Conservation (phyloP, 2,113 vertebrate species). For the Pseudorasbora parva region DNA sequence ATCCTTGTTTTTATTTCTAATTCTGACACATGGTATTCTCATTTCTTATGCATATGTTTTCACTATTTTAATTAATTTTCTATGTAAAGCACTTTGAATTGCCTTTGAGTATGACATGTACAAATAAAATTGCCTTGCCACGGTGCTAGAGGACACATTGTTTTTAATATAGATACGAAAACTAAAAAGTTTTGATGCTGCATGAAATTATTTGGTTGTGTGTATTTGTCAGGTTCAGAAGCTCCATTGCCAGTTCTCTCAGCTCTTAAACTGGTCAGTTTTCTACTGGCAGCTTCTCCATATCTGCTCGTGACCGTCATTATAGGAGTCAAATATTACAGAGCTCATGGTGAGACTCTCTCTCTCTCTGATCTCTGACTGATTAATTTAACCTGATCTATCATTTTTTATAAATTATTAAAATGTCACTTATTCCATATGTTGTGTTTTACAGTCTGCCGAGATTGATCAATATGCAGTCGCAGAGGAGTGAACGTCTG, state of each 20-base stretch:
- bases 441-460: background rate
- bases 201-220: background rate
- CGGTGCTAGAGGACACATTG: background rate
- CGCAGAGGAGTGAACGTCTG: background rate
- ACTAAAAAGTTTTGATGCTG: background rate
- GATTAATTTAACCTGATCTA: background rate
- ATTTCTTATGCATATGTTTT: no score
- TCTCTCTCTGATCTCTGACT: background rate
- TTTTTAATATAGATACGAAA: background rate
- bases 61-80: no score
- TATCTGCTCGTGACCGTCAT: background rate
- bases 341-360: no score
- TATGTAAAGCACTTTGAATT: no score
- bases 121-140: no score
- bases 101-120: no score
- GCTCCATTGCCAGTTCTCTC: background rate
- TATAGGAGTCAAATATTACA: background rate
- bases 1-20: no score
- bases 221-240: background rate
- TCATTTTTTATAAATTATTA: background rate
- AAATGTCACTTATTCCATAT: background rate
- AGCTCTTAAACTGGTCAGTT: slow-evolving; percentile 7
- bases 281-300: background rate
- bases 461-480: background rate
- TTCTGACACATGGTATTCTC: no score